Percentiles rank a stretch among this genome's conserved stretches.
These are phyloP conservation scores for Exaiptasia diaphana DNA, from an alignment of 64 coral and sea anemone species.

Conservation along the genomic window DNA sequence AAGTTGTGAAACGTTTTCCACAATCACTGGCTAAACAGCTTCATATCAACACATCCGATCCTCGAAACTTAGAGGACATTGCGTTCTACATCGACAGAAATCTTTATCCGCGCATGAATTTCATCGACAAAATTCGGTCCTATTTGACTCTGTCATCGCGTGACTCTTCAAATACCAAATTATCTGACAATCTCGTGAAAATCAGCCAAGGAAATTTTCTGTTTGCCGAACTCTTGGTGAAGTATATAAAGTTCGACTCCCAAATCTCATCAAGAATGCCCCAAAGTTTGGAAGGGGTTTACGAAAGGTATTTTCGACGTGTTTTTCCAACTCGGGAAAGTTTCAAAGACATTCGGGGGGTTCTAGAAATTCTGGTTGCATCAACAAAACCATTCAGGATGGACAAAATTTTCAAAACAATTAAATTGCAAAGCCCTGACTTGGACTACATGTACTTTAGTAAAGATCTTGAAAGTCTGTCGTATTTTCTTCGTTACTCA, in stretches of 20 bases:
- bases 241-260: neutral
- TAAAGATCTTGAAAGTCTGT: neutral
- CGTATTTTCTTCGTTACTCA: neutral
- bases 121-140: neutral
- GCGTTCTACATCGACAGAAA: neutral
- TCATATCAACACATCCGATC: neutral
- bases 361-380: neutral
- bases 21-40: neutral
- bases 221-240: neutral
- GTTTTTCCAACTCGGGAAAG: neutral
- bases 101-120: neutral
- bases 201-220: neutral
- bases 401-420: neutral
- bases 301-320: neutral
- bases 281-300: neutral
- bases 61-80: neutral
- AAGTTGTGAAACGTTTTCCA: neutral
- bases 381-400: slow-evolving; percentile 27
- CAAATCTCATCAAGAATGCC: neutral
- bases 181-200: neutral
- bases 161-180: neutral
- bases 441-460: neutral
- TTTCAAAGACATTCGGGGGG: neutral
- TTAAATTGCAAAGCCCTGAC: neutral
- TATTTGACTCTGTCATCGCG: neutral